Conservation (phyloP, 2,888 invertebrate species). For the Carterocephalus palaemon region DNA sequence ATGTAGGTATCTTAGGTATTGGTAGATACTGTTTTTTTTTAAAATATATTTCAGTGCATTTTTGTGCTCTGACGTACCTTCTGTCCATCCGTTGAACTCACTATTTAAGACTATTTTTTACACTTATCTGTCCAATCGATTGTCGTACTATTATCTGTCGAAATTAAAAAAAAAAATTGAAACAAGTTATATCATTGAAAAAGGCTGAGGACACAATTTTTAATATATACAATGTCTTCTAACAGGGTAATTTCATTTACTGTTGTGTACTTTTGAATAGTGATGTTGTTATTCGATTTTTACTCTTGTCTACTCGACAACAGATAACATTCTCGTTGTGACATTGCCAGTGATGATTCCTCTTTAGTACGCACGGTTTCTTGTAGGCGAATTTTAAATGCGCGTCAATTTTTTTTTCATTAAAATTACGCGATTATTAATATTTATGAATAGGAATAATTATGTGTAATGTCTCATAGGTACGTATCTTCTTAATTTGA, state of each 20-base stretch:
- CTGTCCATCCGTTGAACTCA: neutral
- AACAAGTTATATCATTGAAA: conserved; percentile 72
- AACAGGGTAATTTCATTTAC: conserved; percentile 76
- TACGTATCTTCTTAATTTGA: conserved; percentile 12
- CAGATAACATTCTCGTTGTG: conserved; percentile 44
- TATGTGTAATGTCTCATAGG: conserved; percentile 4
- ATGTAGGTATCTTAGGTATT: conserved; percentile 4
- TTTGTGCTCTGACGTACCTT: too few species aligned
- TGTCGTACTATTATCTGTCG: conserved; percentile 47
- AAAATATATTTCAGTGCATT: too few species aligned
- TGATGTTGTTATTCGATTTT: conserved; percentile 64
- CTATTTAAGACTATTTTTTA: conserved; percentile 1
- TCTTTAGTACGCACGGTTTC: conserved; percentile 14
- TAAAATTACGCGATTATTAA: conserved; percentile 4
- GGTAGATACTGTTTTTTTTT: conserved; percentile 3
- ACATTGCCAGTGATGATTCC: conserved; percentile 11
- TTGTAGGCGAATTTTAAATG: conserved; percentile 8
- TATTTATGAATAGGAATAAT: conserved; percentile 2
- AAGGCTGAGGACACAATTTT: conserved; percentile 78
- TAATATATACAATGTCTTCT: conserved; percentile 77
- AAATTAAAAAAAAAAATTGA: conserved; percentile 45
- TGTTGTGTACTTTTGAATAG: conserved; percentile 68
- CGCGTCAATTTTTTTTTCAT: conserved; percentile 9
- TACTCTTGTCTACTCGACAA: conserved; percentile 50
- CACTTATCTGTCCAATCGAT: neutral